Percentiles rank a stretch among this genome's conserved stretches.
Evolutionary conservation across 2,888 invertebrate species (phyloP).

Genomic region (Acheta domesticus): DNA sequence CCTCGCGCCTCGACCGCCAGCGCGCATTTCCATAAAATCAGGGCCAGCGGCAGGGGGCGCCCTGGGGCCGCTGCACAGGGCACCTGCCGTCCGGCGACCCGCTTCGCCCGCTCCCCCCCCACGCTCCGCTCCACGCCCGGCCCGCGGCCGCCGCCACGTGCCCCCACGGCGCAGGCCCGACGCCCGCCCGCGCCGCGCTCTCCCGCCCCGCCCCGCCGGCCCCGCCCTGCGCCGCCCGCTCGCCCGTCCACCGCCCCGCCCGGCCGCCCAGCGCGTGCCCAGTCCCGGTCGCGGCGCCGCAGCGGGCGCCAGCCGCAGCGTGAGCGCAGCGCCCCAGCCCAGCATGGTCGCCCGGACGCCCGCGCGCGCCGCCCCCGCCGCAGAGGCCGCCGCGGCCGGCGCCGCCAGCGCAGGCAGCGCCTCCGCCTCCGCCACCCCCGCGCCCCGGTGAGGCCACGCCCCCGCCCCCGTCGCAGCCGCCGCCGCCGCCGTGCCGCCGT

Average conservation of each 20-base stretch:
- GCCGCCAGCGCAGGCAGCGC: background rate
- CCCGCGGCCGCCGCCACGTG: background rate
- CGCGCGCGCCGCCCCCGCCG: background rate
- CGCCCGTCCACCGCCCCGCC: background rate
- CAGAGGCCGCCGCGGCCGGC: background rate
- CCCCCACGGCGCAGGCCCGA: no score
- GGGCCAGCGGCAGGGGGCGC: no score
- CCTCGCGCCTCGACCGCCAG: no score
- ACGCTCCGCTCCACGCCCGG: no score
- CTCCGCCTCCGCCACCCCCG: background rate
- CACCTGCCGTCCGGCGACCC: no score
- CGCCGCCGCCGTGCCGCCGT: conserved; percentile 11
- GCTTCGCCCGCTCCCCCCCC: no score
- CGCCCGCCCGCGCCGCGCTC: no score
- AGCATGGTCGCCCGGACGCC: background rate
- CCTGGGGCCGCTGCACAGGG: no score
- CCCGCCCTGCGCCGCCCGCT: no score
- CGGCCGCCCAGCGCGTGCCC: background rate
- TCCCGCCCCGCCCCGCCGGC: background rate
- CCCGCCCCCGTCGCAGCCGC: background rate
- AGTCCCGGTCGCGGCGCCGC: conserved; percentile 8
- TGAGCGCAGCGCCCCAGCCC: background rate
- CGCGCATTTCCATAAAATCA: no score
- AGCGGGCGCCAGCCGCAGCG: background rate
- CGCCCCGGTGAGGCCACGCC: background rate